Evolutionary conservation across 2,113 vertebrate genomes (phyloP), one percentile per base, ranked within the genome.

Genomic region (Zosterops lateralis): DNA sequence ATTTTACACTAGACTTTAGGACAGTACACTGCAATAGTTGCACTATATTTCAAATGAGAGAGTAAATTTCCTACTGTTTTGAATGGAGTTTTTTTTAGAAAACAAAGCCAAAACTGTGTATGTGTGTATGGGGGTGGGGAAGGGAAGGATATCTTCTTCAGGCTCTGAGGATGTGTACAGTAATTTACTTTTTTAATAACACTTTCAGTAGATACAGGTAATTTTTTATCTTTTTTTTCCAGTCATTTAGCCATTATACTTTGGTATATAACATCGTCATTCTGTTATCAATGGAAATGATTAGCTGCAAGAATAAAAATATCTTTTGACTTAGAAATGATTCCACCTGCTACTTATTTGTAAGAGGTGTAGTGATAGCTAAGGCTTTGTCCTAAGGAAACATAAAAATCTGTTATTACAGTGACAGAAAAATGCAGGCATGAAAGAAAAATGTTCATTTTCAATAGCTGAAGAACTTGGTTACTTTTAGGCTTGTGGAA

Each of bases 41-140:
- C 1, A 65, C n/a, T 66, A 38, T 38, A 31, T 48, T 83, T 56
- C 22, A 86, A 78, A 70, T 47, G 11, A 47, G 22, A 75, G 61
- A 66, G 17, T 34, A 84, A 31, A 57, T 88, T 66, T 53, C 40
- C 11, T 50, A 20, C 11, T 67, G 3, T 22, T 88, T 68, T 53
- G 5, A 32, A 13, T 32, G 6, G 1, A 0, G 1, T 0, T 6
- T 6, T 26, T 64, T 78, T 72, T 18, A 38, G 29, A 61, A 70
- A 71, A 38, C 9, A 61, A 3, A 70, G 22, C 13, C 29, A 28
- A 36, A 54, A 31, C 9, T 54, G 0, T 36, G 3, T 58, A 3
- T 48, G 1, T 26, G 1, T 54, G 4, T 50, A 4, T 21, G 10
- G 3, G 16, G 24, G 2, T 4, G 1, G 7, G 17, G 19, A 29